phyloP scores from a whole-genome alignment of 2,797 vertebrate genomes.

The Mormyrops attenuatus region DNA sequence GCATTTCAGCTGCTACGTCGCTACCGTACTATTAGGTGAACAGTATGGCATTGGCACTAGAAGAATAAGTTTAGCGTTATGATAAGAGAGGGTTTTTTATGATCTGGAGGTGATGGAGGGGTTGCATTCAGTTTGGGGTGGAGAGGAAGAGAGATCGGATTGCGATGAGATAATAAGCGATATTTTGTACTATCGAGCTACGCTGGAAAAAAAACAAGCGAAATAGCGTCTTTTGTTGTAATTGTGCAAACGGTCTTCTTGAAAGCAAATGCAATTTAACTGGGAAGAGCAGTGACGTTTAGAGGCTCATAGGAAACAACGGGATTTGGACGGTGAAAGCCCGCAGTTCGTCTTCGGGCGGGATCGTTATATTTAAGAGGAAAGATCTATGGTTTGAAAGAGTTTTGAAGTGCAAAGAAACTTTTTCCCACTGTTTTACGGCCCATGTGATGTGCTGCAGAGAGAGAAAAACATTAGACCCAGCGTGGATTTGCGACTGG shows the following conservation, averaged over 20 bases:
- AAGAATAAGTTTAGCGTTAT: not conserved
- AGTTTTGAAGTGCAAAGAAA: constrained; percentile 17
- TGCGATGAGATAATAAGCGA: not conserved
- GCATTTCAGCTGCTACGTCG: not conserved
- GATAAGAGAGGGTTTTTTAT: not conserved
- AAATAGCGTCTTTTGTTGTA: not conserved
- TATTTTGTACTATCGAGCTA: not conserved
- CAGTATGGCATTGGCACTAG: not conserved
- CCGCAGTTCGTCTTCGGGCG: not conserved
- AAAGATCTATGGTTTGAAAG: not conserved
- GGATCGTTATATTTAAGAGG: not conserved
- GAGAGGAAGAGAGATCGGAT: not conserved
- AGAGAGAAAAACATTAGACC: not conserved
- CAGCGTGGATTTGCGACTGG: constrained; percentile 7
- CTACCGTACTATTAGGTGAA: not conserved
- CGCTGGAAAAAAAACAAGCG: not conserved
- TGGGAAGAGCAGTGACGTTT: not conserved
- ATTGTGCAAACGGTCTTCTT: not conserved
- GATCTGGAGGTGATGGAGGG: constrained; percentile 2
- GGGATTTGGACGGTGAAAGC: constrained; percentile 10
- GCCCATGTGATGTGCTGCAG: not conserved
- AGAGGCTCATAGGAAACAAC: not conserved
- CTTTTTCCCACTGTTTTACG: constrained; percentile 16
- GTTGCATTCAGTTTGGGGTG: constrained; percentile 14
- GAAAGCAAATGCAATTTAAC: not conserved